phyloP scores from a whole-genome alignment of 1,140 invertebrate species.

The Hycleus cichorii region DNA sequence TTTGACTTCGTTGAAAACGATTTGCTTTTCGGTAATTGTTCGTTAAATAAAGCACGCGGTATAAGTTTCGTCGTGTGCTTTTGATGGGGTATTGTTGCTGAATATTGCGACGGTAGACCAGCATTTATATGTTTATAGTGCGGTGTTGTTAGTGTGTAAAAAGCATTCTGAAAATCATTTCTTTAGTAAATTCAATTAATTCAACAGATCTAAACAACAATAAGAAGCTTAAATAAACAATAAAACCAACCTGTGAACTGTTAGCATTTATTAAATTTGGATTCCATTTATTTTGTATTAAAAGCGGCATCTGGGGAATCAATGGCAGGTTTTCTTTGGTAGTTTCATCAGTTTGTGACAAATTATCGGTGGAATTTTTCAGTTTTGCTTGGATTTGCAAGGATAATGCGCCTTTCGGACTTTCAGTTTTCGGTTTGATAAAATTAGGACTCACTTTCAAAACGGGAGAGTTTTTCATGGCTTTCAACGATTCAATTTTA shows the following conservation, averaged over 20 bases:
- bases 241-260: slow-evolving; percentile 26
- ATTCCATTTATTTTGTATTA: slow-evolving; percentile 26
- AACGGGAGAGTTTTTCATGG: slow-evolving; percentile 29
- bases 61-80: slow-evolving; percentile 36
- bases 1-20: slow-evolving; percentile 40
- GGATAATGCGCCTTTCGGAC: slow-evolving; percentile 36
- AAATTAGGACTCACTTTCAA: slow-evolving; percentile 32
- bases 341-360: slow-evolving; percentile 6
- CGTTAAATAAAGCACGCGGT: slow-evolving; percentile 37
- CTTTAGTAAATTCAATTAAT: background rate
- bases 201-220: slow-evolving; percentile 6
- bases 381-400: slow-evolving; percentile 35
- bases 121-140: slow-evolving; percentile 35
- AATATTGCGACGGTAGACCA: slow-evolving; percentile 35
- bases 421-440: slow-evolving; percentile 34
- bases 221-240: slow-evolving; percentile 12
- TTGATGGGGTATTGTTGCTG: slow-evolving; percentile 39
- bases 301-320: slow-evolving; percentile 32
- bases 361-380: slow-evolving; percentile 20
- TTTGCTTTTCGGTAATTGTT: slow-evolving; percentile 36
- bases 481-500: slow-evolving; percentile 9
- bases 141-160: slow-evolving; percentile 41
- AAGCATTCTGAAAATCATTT: slow-evolving; percentile 37
- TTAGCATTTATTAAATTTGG: slow-evolving; percentile 18
- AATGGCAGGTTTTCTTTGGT: slow-evolving; percentile 17